A percentile compares a stretch with the other conserved stretches of the same genome.
These are phyloP conservation scores for Xanthia icteritia DNA, from an alignment of 2,888 invertebrate genomes.

Conservation along the genomic window DNA sequence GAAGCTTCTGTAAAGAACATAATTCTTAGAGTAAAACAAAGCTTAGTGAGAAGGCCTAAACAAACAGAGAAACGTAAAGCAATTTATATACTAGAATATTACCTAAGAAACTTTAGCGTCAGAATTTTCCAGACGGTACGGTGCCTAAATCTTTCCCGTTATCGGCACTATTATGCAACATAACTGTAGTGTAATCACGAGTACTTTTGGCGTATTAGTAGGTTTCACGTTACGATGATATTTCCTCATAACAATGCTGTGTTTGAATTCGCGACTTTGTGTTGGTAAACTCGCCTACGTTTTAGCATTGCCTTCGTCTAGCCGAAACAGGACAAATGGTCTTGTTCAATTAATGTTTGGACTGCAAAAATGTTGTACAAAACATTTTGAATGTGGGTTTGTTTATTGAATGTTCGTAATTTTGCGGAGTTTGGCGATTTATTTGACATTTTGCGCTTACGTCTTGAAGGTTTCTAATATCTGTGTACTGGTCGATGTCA, in stretches of 20 bases:
- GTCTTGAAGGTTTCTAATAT: neutral
- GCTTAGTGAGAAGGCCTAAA: too few relatives aligned
- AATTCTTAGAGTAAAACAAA: neutral
- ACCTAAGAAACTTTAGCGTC: neutral
- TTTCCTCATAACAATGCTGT: conserved; percentile 74
- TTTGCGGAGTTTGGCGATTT: conserved; percentile 14
- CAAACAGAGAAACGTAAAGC: neutral
- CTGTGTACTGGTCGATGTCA: neutral
- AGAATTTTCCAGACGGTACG: conserved; percentile 41
- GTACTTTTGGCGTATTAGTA: conserved; percentile 42
- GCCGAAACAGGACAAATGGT: conserved; percentile 67
- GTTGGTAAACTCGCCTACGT: conserved; percentile 67
- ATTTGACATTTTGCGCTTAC: conserved; percentile 4
- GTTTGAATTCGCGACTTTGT: conserved; percentile 66
- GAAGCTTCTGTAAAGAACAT: neutral
- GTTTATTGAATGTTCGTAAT: conserved; percentile 31
- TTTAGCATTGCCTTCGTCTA: conserved; percentile 50
- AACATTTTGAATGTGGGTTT: conserved; percentile 34
- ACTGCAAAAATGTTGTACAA: conserved; percentile 41
- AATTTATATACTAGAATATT: neutral
- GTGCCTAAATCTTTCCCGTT: conserved; percentile 51
- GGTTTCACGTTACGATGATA: conserved; percentile 73
- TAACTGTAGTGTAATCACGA: conserved; percentile 59
- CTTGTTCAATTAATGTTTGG: conserved; percentile 54
- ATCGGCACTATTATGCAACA: conserved; percentile 59